Evolutionary conservation across 2,113 vertebrate genomes (phyloP).

Genomic region (Menura novaehollandiae): DNA sequence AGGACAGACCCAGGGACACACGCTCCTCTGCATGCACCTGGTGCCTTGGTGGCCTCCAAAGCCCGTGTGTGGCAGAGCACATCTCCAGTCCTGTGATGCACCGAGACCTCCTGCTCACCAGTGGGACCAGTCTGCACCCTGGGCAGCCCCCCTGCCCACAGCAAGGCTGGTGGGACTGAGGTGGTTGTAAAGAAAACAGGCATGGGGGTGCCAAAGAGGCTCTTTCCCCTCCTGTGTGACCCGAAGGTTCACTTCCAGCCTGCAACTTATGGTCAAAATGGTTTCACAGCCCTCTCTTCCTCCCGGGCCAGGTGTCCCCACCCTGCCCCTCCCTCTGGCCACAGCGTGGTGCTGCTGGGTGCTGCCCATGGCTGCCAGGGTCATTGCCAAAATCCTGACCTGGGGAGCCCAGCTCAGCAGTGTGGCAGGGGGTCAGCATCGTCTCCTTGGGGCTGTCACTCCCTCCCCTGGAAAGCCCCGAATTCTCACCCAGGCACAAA

Average conservation of each 20-base stretch:
- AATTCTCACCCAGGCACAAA: background rate
- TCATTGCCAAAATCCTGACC: background rate
- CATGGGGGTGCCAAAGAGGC: background rate
- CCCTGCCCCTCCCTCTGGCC: background rate
- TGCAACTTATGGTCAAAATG: background rate
- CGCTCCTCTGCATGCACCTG: background rate
- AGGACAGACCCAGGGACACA: background rate
- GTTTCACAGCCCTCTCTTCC: background rate
- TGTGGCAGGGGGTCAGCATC: accelerated
- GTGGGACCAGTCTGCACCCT: background rate
- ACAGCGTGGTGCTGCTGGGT: background rate
- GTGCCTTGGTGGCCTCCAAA: background rate
- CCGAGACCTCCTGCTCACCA: background rate
- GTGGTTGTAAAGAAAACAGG: background rate
- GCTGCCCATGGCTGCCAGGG: background rate
- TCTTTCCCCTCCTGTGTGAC: background rate
- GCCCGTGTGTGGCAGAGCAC: background rate
- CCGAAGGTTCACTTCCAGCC: background rate
- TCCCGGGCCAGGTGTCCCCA: accelerated
- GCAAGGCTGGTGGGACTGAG: background rate
- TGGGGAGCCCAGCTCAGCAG: accelerated
- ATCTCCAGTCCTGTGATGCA: background rate
- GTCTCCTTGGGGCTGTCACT: accelerated
- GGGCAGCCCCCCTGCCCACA: background rate
- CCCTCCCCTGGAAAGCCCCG: background rate